Evolutionary conservation across 2,113 vertebrate species (phyloP), one percentile per base, ranked within the genome.

Genomic region (Lichenostomus cassidix): DNA sequence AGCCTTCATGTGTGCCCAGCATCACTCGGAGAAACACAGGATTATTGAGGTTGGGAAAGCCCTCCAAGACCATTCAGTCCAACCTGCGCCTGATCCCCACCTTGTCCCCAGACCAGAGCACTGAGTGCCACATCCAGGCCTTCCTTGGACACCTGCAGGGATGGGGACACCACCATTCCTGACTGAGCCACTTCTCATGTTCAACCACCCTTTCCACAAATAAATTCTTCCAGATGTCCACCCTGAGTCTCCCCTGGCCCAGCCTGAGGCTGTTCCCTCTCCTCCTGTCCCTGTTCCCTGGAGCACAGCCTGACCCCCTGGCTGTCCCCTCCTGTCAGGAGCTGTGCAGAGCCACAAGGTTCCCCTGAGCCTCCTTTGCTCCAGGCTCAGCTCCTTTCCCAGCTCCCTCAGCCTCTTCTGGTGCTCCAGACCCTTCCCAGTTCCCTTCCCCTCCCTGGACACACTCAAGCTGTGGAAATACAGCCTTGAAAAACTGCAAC

Each of bases 91-190:
- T 6, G 0, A 27, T 6, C 15, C 13, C 14, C 29, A 31, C 55
- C 14, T 9, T 10, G 17, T 4, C 18, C 5, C 8, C 55, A 55
- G 29, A 24, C 24, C 35, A 47, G 70, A 69, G 70, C 47, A 9
- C 28, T 10, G 20, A 47, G 62, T 27, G 62, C 29, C 41, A 63
- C 2, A 0, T 3, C 6, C 56, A 42, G 47, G 0, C 0, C 2
- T 4, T 55, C 11, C 47, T 5, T 31, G 53, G 16, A 22, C 53
- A 53, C 10, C 25, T 35, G n/a, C 29, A 49, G 63, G 63, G 9
- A 1, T 55, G 55, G 55, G 8, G 7, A 55, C 25, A 25, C 53
- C 62, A 46, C 4, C 4, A 9, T 33, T 47, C 39, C 24, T 7
- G 35, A 55, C 17, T 4, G 55, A 41, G 41, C 41, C 17, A 2